Evolutionary conservation across 2,888 invertebrate genomes (phyloP), one percentile per base, ranked within the genome.

Genomic region (Ophion ventricosus): DNA sequence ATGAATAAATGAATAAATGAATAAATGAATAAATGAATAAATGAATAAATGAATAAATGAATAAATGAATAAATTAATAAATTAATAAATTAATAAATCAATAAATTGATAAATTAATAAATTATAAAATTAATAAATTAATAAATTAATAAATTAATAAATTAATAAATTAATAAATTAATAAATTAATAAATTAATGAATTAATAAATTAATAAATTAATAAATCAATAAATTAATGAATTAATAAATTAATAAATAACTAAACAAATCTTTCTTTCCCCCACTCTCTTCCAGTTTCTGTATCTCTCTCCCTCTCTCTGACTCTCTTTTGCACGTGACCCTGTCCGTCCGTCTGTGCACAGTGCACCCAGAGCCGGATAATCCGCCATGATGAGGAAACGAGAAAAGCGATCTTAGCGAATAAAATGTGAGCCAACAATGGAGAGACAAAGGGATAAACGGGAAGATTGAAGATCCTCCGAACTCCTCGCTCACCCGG

Each of bases 351-450:
- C 14, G 20, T 61, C 11, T 26, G 5, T 8, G 23, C n/a, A 35
- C 7, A n/a, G 35, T 5, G 29, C 35, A 64, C 14, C 26, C 70
- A 35, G 56, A 43, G 40, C 69, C 76, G 81, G 81, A 81, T 81
- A 76, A 81, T 81, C 63, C 57, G 57, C 76, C 40, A 64, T 70
- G 81, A 81, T 76, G 70, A 75, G n/a, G 25, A 49, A 57, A 76
- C 49, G 76, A 57, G 40, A 61, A 69, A n/a, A 74, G 49, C 67
- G 54, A 49, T 61, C 29, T 26, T 43, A 69, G 81, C 69, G 56
- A 72, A 70, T 81, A 75, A 81, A 75, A 81, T 75, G 40, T 29
- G 61, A 56, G 40, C 69, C 59, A 69, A 75, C 75, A 75, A 81
- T 81, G 70, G 70, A 70, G 49, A 70, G 64, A 81, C 81, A 69